phyloP scores from a whole-genome alignment of 1,140 invertebrate species.

The Drosophila bocki region DNA sequence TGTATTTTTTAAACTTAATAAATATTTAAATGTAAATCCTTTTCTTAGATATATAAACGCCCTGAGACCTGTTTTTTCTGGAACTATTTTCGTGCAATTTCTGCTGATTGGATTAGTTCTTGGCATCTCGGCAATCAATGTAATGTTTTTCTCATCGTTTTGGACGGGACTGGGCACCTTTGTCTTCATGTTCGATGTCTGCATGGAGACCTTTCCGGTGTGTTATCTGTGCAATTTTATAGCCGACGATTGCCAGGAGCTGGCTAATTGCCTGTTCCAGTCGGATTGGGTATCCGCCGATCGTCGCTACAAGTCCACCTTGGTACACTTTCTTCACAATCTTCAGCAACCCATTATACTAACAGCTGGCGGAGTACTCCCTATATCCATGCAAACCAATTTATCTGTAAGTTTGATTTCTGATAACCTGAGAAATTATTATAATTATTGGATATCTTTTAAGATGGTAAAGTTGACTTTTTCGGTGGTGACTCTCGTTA shows the following conservation, averaged over 20 bases:
- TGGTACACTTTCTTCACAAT: constrained; percentile 59
- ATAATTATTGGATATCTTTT: neutral
- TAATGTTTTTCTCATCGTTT: constrained; percentile 47
- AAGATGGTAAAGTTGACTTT: constrained; percentile 63
- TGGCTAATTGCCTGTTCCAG: constrained; percentile 56
- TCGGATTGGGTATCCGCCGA: constrained; percentile 56
- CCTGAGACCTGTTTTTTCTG: constrained; percentile 39
- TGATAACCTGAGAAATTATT: no score
- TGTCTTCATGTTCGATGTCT: constrained; percentile 36
- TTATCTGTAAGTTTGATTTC: constrained; percentile 37
- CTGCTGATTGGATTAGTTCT: constrained; percentile 40
- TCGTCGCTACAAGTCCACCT: constrained; percentile 43
- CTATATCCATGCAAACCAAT: constrained; percentile 57
- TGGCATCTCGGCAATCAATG: constrained; percentile 34
- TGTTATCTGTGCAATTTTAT: constrained; percentile 64
- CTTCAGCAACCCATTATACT: constrained; percentile 58
- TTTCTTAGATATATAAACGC: constrained; percentile 44
- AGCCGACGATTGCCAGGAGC: constrained; percentile 44
- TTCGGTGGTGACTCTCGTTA: constrained; percentile 52
- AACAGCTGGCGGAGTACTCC: constrained; percentile 55
- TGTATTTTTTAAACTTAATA: neutral
- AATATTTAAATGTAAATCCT: neutral
- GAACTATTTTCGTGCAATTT: constrained; percentile 45
- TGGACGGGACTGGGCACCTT: constrained; percentile 19
- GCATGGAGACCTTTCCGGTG: constrained; percentile 58